phyloP scores from a whole-genome alignment of 2,113 vertebrate genomes.

The Mustela nigripes region DNA sequence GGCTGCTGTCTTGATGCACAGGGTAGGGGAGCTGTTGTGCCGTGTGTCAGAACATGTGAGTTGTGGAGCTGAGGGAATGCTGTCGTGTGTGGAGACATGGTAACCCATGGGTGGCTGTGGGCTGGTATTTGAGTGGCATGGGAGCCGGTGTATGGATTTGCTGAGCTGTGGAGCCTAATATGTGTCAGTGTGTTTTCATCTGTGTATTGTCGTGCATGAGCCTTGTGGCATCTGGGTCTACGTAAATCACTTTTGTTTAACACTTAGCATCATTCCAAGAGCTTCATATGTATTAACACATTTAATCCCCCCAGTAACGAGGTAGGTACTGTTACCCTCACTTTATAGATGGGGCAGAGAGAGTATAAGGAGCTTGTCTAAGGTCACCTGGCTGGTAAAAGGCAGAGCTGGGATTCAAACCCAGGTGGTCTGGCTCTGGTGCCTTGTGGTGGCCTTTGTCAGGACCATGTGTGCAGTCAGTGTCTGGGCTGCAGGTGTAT shows the following conservation, averaged over 20 bases:
- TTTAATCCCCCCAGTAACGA: constrained; percentile 9
- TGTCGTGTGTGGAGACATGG: not conserved
- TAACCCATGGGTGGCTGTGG: not conserved
- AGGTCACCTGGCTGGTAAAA: constrained; percentile 27
- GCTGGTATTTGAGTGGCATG: not conserved
- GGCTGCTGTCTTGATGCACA: constrained; percentile 69
- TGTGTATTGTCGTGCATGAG: not conserved
- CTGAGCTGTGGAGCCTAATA: not conserved
- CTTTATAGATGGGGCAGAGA: constrained; percentile 23
- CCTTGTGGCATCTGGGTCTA: not conserved
- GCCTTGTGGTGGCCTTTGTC: not conserved
- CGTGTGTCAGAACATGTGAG: constrained; percentile 27
- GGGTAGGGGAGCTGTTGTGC: constrained; percentile 49
- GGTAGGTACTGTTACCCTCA: constrained; percentile 20
- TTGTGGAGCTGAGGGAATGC: not conserved
- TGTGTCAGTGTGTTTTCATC: not conserved
- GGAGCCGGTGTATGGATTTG: not conserved
- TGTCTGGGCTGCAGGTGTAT: not conserved
- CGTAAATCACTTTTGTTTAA: constrained; percentile 8
- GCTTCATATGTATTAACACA: not conserved
- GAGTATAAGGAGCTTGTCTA: constrained; percentile 43
- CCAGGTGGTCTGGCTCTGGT: not conserved
- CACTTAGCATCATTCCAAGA: not conserved
- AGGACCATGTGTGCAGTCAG: not conserved
- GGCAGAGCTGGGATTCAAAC: not conserved